These are phyloP conservation scores for Cyphomyrus plagiostoma DNA, from an alignment of 2,113 vertebrate species.

Conservation along the genomic window DNA sequence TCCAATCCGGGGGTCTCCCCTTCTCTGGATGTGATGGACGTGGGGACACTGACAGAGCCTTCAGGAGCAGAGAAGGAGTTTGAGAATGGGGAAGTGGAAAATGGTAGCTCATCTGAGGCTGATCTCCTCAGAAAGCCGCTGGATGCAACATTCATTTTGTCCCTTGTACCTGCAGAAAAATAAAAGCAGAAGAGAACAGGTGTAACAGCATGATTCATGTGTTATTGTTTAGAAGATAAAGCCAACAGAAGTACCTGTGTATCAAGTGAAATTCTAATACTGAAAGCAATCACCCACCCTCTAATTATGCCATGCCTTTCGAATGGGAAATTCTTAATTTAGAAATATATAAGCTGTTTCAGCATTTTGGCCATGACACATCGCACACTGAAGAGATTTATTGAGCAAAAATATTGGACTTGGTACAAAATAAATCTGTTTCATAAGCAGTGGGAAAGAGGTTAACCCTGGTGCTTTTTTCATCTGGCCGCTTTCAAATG, in stretches of 20 bases:
- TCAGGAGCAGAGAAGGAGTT: conserved; percentile 63
- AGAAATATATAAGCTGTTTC: not conserved
- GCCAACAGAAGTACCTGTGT: not conserved
- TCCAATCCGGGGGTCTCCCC: conserved; percentile 54
- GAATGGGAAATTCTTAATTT: not conserved
- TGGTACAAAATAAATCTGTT: not conserved
- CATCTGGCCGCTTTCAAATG: not conserved
- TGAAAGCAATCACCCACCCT: not conserved
- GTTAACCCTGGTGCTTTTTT: not conserved
- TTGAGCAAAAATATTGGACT: conserved; percentile 9
- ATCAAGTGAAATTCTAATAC: not conserved
- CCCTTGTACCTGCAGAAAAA: conserved; percentile 70
- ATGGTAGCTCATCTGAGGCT: conserved; percentile 67
- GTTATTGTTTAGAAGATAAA: not conserved
- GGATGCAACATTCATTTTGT: conserved; percentile 66
- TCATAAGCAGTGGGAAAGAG: not conserved
- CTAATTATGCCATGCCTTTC: not conserved
- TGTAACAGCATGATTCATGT: not conserved
- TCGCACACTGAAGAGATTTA: not conserved
- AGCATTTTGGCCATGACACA: not conserved
- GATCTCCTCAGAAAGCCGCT: conserved; percentile 65
- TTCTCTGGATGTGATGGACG: conserved; percentile 28
- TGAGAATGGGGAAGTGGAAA: conserved; percentile 65
- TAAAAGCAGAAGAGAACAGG: conserved; percentile 25
- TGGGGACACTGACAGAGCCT: conserved; percentile 47